Percentiles rank a stretch among this genome's conserved stretches.
Conservation (phyloP, 2,888 invertebrate genomes). For the Polylopha cassiicola region DNA sequence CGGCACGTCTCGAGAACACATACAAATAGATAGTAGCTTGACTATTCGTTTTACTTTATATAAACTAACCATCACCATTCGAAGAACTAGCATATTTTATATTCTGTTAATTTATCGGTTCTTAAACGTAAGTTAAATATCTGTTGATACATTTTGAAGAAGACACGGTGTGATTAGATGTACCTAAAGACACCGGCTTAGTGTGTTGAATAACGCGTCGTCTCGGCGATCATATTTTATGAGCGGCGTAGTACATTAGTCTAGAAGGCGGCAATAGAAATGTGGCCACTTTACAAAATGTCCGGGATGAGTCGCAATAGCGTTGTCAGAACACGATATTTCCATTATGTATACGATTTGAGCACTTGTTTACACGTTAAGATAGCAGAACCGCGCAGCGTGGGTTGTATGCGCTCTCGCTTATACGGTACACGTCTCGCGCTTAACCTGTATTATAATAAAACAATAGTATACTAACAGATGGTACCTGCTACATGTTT, state of each 20-base stretch:
- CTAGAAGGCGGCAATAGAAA: constrained; percentile 52
- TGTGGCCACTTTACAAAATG: constrained; percentile 74
- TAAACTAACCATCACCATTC: constrained; percentile 44
- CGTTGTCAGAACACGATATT: constrained; percentile 77
- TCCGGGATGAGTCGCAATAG: constrained; percentile 75
- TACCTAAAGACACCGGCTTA: constrained; percentile 43
- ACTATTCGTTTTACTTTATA: constrained; percentile 33
- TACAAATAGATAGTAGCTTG: constrained; percentile 35
- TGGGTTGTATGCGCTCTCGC: constrained; percentile 50
- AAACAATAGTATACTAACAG: too few species aligned
- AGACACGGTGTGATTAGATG: constrained; percentile 20
- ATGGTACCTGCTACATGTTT: too few species aligned
- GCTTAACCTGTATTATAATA: constrained; percentile 31
- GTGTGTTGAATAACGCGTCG: constrained; percentile 54
- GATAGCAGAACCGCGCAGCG: constrained; percentile 64
- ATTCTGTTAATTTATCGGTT: constrained; percentile 48
- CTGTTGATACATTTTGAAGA: constrained; percentile 17
- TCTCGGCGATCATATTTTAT: constrained; percentile 49
- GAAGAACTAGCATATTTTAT: constrained; percentile 34
- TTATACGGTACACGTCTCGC: constrained; percentile 22
- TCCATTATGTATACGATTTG: constrained; percentile 78
- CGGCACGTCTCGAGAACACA: constrained; percentile 33
- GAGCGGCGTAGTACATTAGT: constrained; percentile 44
- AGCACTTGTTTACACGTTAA: constrained; percentile 75
- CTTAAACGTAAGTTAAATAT: constrained; percentile 1